A percentile compares a stretch with the other conserved stretches of the same genome.
Conservation (phyloP, 2,888 invertebrate genomes). For the Graphium colonna region DNA sequence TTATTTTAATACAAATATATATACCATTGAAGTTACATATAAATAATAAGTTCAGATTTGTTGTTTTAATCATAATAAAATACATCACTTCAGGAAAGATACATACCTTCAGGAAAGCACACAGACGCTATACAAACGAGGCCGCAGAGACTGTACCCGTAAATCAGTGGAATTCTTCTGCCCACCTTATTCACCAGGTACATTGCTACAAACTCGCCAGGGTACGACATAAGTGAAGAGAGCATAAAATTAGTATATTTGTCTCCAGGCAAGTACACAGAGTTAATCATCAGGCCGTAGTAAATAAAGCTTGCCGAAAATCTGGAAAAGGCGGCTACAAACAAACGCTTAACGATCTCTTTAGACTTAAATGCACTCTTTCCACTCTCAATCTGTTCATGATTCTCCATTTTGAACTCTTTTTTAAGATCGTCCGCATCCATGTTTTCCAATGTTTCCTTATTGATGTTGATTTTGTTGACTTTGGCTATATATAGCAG, state of each 20-base stretch:
- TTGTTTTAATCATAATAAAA: too few relatives aligned
- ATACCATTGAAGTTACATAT: too few relatives aligned
- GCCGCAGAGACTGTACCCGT: constrained; percentile 50
- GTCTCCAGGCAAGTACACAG: constrained; percentile 59
- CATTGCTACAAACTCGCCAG: constrained; percentile 56
- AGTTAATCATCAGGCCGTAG: constrained; percentile 60
- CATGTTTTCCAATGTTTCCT: constrained; percentile 42
- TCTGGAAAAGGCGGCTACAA: constrained; percentile 43
- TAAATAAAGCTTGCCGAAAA: constrained; percentile 61
- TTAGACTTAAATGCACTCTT: constrained; percentile 46
- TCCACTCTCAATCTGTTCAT: constrained; percentile 46
- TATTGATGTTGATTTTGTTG: constrained; percentile 51
- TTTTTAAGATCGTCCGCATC: constrained; percentile 43
- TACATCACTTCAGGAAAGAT: neutral
- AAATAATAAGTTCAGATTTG: too few relatives aligned
- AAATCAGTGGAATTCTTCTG: constrained; percentile 50
- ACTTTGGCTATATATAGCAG: constrained; percentile 44
- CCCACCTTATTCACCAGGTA: constrained; percentile 61
- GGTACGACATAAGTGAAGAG: constrained; percentile 60
- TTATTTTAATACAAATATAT: too few relatives aligned
- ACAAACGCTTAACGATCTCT: constrained; percentile 49
- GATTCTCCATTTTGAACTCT: constrained; percentile 47
- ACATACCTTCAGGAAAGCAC: constrained; percentile 52
- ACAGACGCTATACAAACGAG: constrained; percentile 46
- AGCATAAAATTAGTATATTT: constrained; percentile 62